Percentiles rank a stretch among this genome's conserved stretches.
Conservation (phyloP, 2,888 invertebrate genomes). For the Allolobophora icterica region DNA sequence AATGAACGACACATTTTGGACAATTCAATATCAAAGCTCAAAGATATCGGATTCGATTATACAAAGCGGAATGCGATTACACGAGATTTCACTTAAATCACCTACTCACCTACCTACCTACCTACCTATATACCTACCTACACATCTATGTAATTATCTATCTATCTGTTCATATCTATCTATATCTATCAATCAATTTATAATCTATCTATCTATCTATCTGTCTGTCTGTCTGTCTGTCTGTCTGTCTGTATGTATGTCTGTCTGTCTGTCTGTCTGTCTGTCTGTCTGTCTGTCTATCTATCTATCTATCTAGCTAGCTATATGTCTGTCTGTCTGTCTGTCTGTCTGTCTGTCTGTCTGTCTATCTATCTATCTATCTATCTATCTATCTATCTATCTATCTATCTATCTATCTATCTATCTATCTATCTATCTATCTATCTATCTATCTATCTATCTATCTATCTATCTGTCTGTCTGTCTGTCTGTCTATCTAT, state of each 20-base stretch:
- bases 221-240: background rate
- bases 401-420: background rate
- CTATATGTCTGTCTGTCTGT: too few species aligned
- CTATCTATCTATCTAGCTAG: too few species aligned
- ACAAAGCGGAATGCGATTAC: too few species aligned
- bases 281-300: too few species aligned
- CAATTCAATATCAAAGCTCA: too few species aligned
- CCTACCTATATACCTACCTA: background rate
- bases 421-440: constrained; percentile 22
- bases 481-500: too few species aligned
- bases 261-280: background rate
- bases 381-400: background rate
- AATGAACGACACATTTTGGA: too few species aligned
- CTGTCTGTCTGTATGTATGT: background rate
- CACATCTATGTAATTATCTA: background rate
- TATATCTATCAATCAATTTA: background rate
- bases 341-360: too few species aligned
- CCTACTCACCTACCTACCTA: too few species aligned
- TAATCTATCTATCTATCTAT: constrained; percentile 34
- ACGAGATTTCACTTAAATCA: too few species aligned
- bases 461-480: background rate
- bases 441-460: constrained; percentile 22
- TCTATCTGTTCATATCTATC: background rate
- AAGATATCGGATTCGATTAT: too few species aligned
- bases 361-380: background rate